Evolutionary conservation across 2,797 vertebrate genomes (phyloP).

Genomic region (Poecilia picta): DNA sequence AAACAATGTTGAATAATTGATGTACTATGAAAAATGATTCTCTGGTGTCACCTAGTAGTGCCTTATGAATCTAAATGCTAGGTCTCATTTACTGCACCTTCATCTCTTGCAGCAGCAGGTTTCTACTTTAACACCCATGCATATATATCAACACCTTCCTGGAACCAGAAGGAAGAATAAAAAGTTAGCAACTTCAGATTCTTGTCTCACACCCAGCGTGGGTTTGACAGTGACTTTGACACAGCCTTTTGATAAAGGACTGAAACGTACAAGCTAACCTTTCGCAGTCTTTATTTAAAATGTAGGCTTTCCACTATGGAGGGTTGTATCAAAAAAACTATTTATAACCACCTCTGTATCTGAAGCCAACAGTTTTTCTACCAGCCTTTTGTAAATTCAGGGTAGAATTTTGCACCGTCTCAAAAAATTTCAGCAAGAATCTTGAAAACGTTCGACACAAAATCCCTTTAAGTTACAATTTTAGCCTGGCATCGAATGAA

Average conservation of each 20-base stretch:
- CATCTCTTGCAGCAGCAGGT: not conserved
- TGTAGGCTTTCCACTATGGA: not conserved
- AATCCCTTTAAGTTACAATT: not conserved
- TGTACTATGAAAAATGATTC: not conserved
- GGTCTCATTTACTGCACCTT: not conserved
- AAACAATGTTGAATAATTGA: constrained; percentile 6
- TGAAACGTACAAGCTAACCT: not conserved
- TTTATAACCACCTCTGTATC: not conserved
- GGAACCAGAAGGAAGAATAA: not conserved
- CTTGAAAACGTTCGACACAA: not conserved
- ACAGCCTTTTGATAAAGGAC: not conserved
- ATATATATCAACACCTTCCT: not conserved
- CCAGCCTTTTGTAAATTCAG: not conserved
- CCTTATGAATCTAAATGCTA: not conserved
- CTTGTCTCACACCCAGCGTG: not conserved
- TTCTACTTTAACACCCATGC: not conserved
- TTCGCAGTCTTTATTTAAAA: not conserved
- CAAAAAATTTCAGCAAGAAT: not conserved
- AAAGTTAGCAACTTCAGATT: not conserved
- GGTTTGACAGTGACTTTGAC: not conserved
- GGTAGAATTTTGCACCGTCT: not conserved
- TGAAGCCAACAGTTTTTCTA: not conserved
- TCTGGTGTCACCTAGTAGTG: not conserved
- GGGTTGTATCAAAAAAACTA: not conserved
- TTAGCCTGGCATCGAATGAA: not conserved